A percentile compares a stretch with the other conserved stretches of the same genome.
Evolutionary conservation across 35 echinoderm and acorn worm species (phyloP).

Genomic region (Amphiura filiformis): DNA sequence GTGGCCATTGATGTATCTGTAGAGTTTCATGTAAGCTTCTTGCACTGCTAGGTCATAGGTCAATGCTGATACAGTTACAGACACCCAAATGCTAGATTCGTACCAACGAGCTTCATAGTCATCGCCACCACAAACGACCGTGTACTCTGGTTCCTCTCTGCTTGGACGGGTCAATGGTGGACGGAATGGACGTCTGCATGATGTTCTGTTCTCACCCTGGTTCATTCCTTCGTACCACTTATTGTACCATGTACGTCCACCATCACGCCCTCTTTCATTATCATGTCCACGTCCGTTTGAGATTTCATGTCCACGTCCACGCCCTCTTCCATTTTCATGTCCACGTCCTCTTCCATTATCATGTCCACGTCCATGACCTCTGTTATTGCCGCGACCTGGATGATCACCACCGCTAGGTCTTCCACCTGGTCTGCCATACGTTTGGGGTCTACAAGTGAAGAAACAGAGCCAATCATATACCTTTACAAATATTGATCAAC

Average conservation of each 20-base stretch:
- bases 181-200: neutral
- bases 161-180: neutral
- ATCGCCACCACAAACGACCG: neutral
- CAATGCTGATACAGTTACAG: neutral
- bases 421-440: too few relatives aligned
- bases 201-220: neutral
- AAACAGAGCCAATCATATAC: too few relatives aligned
- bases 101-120: constrained; percentile 14
- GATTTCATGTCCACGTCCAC: neutral
- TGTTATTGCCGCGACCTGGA: too few relatives aligned
- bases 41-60: constrained; percentile 5
- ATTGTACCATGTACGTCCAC: neutral
- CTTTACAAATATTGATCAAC: too few relatives aligned
- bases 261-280: too few relatives aligned
- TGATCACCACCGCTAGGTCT: too few relatives aligned
- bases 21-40: neutral
- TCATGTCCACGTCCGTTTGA: neutral
- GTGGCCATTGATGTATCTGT: constrained; percentile 20
- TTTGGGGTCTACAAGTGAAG: too few relatives aligned
- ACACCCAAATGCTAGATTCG: neutral
- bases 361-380: too few relatives aligned
- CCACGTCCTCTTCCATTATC: neutral
- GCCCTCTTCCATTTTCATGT: neutral
- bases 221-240: neutral
- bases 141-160: neutral